Base-by-base conservation (phyloP, 2,888 invertebrate genomes). In the Acronicta psi region DNA sequence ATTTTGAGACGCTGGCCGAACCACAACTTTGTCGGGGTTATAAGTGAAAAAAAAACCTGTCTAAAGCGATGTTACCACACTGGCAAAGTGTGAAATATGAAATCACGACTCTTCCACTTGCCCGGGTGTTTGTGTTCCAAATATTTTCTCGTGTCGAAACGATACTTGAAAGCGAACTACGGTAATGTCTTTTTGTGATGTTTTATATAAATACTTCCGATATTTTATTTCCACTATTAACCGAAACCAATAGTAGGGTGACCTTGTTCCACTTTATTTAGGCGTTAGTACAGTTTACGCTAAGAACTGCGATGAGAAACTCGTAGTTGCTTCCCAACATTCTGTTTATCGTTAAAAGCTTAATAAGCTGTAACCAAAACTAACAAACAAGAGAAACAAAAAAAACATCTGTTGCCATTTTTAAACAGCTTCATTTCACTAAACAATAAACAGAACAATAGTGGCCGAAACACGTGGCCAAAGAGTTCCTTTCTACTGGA, bases 31-130 rank as follows among this genome's bases (percentile, higher is more conserved):
- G 77, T 76, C 72, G 77, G 58, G 77, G 74, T 80, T n/a, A 81
- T 81, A 84, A 86, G 84, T 82, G 82, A 86, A 86, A 88, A 89
- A 86, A 83, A 85, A 90, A 92, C 92, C 90, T 88, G 92, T 91
- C 85, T 80, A 81, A 81, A 82, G 79, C 85, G 80, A 82, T 83
- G 85, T 88, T 87, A 87, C 89, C 87, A 86, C 90, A 89, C 91
- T 87, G 83, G 84, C 85, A 83, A 90, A 92, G 94, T 94, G 94
- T 93, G 93, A 94, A 94, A 93, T 93, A 94, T 93, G 92, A 92
- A 94, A 94, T 94, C 94, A 94, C 94, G 94, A 94, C 85, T 90
- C 87, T 84, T 84, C 86, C 86, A 89, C 89, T 89, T 83, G 89
- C 85, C 81, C 84, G 81, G 85, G 81, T 91, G 90, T 94, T 93